Percentiles rank a stretch among this genome's conserved stretches.
These are phyloP conservation scores for Prenolepis imparis DNA, from an alignment of 2,888 invertebrate genomes.

Conservation along the genomic window DNA sequence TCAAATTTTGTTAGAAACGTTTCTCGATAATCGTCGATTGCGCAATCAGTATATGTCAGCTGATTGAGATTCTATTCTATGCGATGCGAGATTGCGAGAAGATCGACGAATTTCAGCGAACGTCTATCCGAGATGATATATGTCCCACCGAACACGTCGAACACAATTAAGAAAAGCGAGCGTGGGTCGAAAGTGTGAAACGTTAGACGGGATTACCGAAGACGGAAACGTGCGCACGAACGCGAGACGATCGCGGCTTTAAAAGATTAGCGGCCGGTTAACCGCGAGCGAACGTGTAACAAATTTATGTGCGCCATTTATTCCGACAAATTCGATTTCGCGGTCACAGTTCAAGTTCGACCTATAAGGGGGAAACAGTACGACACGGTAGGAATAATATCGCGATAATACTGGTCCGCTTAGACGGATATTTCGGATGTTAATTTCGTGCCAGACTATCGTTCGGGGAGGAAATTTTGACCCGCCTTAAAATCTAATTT, in stretches of 20 bases:
- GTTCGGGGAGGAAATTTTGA: constrained; percentile 13
- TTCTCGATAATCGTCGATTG: background rate
- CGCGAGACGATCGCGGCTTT: constrained; percentile 29
- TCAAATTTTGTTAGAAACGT: background rate
- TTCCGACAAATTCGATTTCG: constrained; percentile 45
- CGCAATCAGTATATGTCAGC: background rate
- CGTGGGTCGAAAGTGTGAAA: constrained; percentile 18
- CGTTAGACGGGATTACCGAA: constrained; percentile 17
- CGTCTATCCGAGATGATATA: background rate
- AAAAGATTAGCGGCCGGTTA: constrained; percentile 41
- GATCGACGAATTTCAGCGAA: background rate
- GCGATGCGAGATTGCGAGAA: background rate
- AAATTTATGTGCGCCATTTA: constrained; percentile 42
- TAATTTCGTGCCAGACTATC: constrained; percentile 21
- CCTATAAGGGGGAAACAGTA: constrained; percentile 15
- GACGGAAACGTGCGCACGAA: constrained; percentile 38
- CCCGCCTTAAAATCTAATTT: background rate
- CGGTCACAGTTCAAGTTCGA: constrained; percentile 11
- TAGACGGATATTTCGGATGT: constrained; percentile 38
- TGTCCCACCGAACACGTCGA: constrained; percentile 15
- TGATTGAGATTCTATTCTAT: background rate
- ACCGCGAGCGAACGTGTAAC: constrained; percentile 42
- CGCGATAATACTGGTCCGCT: background rate
- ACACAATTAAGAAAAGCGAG: constrained; percentile 10
- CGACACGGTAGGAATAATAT: constrained; percentile 35